phyloP scores from a whole-genome alignment of 2,113 vertebrate genomes.

The Lonchura striata region DNA sequence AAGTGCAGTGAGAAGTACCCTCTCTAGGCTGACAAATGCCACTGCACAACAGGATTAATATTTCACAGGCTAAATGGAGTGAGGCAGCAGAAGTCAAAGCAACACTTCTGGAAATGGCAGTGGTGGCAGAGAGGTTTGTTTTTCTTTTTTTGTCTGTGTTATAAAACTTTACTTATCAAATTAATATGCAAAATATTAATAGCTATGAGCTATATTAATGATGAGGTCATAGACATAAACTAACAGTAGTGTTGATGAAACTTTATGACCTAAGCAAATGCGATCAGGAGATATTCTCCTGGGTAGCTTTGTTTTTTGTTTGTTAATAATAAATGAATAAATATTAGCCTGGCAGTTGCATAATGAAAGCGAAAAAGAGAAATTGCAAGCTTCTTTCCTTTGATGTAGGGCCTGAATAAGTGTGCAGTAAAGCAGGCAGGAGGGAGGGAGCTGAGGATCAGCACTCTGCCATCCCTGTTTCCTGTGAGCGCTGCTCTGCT shows the following conservation, averaged over 20 bases:
- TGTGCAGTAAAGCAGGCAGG: not conserved
- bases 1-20: not conserved
- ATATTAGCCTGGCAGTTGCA: not conserved
- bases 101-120: not conserved
- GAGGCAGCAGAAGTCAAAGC: not conserved
- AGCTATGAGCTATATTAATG: not conserved
- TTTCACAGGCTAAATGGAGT: not conserved
- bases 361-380: not conserved
- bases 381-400: not conserved
- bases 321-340: not conserved
- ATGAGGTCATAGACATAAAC: not conserved
- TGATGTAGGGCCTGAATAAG: not conserved
- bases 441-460: not conserved
- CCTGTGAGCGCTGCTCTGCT: not conserved
- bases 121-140: not conserved
- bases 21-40: not conserved
- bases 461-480: not conserved
- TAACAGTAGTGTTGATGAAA: not conserved
- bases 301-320: not conserved
- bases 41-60: not conserved
- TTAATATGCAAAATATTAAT: not conserved
- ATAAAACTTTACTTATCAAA: not conserved
- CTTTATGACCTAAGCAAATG: not conserved
- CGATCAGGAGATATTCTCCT: not conserved
- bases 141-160: not conserved